phyloP scores from a whole-genome alignment of 2,113 vertebrate genomes.

The Pterophyllum scalare region DNA sequence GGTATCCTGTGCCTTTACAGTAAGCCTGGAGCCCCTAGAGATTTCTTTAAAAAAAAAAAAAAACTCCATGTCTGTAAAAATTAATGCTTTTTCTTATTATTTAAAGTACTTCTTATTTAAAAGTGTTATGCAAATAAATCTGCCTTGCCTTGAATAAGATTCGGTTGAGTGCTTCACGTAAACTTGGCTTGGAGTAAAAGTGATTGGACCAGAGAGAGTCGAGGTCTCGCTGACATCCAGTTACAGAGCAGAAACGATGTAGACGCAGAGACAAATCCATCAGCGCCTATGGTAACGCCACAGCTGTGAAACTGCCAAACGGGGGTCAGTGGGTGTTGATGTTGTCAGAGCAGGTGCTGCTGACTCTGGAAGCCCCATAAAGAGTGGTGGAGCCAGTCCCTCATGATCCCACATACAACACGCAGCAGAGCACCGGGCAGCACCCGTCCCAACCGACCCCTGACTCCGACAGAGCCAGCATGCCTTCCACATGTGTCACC shows the following conservation, averaged over 20 bases:
- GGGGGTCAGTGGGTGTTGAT: slow-evolving; percentile 75
- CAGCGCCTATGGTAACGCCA: slow-evolving; percentile 60
- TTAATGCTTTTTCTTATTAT: not conserved
- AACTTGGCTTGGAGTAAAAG: slow-evolving; percentile 39
- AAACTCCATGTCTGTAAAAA: not conserved
- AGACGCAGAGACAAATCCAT: slow-evolving; percentile 59
- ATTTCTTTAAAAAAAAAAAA: not conserved
- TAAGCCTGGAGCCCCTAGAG: slow-evolving; percentile 24
- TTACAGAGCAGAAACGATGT: slow-evolving; percentile 40
- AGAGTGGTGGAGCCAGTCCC: slow-evolving; percentile 68
- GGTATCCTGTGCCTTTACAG: slow-evolving; percentile 55
- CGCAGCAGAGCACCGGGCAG: slow-evolving; percentile 43
- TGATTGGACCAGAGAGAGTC: slow-evolving; percentile 31
- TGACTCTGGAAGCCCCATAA: slow-evolving; percentile 69
- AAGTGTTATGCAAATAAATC: not conserved
- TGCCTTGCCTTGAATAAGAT: not conserved
- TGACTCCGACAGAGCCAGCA: slow-evolving; percentile 58
- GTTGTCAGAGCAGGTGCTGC: slow-evolving; percentile 77
- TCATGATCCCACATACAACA: slow-evolving; percentile 50
- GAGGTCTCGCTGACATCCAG: slow-evolving; percentile 40
- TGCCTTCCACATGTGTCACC: slow-evolving; percentile 78
- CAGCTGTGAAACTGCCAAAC: slow-evolving; percentile 77
- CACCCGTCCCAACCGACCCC: slow-evolving; percentile 47
- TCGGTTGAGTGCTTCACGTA: slow-evolving; percentile 8
- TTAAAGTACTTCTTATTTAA: not conserved